These are phyloP conservation scores for Cydia fagiglandana DNA, from an alignment of 1,140 invertebrate genomes.

Conservation along the genomic window DNA sequence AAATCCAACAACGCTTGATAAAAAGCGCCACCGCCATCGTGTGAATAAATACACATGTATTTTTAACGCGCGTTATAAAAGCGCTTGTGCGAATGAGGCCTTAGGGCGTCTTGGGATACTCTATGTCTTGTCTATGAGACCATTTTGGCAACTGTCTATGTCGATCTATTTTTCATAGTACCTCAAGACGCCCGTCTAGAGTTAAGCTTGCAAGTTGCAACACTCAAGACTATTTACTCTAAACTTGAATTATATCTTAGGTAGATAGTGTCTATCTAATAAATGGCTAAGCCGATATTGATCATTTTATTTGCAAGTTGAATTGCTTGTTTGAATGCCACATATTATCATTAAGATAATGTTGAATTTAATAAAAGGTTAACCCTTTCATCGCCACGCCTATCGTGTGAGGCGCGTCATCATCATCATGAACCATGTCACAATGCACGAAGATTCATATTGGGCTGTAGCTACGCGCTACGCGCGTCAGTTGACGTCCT, in stretches of 20 bases:
- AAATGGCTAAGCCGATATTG: background rate
- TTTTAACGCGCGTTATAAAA: too few species aligned
- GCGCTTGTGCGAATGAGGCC: too few species aligned
- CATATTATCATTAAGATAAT: background rate
- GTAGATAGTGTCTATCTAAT: constrained; percentile 32
- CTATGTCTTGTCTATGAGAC: background rate
- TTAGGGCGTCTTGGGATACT: background rate
- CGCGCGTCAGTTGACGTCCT: too few species aligned
- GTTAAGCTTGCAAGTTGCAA: constrained; percentile 39
- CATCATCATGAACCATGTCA: too few species aligned
- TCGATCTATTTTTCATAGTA: background rate
- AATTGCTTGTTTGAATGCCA: background rate
- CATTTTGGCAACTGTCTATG: background rate
- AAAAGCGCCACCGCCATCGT: too few species aligned
- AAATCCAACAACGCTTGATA: too few species aligned
- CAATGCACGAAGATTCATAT: too few species aligned
- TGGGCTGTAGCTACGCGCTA: too few species aligned
- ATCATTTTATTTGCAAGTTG: background rate
- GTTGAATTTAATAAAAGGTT: background rate
- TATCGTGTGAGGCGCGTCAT: too few species aligned
- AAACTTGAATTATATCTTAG: constrained; percentile 28
- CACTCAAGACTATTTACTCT: constrained; percentile 35
- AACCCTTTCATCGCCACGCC: too few species aligned
- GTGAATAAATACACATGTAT: too few species aligned
- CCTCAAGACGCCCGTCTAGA: constrained; percentile 24